These are phyloP conservation scores for Lasius fuliginosus DNA, from an alignment of 2,888 invertebrate species.

Conservation along the genomic window DNA sequence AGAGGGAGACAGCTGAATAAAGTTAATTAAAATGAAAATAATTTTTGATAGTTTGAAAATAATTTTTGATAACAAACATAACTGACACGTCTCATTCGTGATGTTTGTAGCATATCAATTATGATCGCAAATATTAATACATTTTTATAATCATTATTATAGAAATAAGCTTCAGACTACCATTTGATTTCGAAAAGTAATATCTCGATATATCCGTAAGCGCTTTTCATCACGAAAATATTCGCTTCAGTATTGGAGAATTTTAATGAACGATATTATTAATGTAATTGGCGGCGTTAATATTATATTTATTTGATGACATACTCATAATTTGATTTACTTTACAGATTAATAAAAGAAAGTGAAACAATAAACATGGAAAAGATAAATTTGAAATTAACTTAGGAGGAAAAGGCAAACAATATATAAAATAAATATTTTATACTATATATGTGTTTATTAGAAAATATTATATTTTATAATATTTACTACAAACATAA, in stretches of 20 bases:
- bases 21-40: slow-evolving; percentile 2
- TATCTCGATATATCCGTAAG: slow-evolving; percentile 18
- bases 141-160: slow-evolving; percentile 20
- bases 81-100: not conserved
- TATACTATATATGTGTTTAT: not conserved
- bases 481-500: not conserved
- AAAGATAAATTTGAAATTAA: slow-evolving; percentile 26
- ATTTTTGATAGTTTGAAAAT: not conserved
- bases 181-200: slow-evolving; percentile 2
- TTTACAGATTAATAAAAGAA: slow-evolving; percentile 17
- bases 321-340: slow-evolving; percentile 4
- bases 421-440: not conserved
- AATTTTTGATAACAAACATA: not conserved
- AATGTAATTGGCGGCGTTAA: slow-evolving; percentile 23
- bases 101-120: not conserved
- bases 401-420: not conserved
- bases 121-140: not conserved
- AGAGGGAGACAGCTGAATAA: not conserved
- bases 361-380: not conserved
- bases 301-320: slow-evolving; percentile 12
- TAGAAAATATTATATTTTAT: not conserved
- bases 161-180: not conserved
- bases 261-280: slow-evolving; percentile 41
- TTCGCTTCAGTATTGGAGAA: slow-evolving; percentile 14
- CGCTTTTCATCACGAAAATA: not conserved